Base-by-base conservation (phyloP, 2,113 vertebrate genomes). In the Thunnus maccoyii region DNA sequence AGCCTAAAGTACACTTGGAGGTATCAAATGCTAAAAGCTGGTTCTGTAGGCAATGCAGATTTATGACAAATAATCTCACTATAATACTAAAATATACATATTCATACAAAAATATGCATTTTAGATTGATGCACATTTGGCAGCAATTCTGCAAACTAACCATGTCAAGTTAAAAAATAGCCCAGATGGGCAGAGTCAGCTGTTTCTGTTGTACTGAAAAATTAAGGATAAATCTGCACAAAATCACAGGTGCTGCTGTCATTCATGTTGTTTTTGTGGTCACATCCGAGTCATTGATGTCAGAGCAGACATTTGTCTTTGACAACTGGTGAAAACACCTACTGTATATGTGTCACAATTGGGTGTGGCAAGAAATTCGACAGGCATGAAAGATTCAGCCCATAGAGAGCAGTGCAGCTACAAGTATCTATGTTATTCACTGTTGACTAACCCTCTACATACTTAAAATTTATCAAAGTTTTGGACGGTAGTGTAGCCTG, bases 71-170 rank as follows among this genome's bases (percentile, higher is more conserved):
- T 79, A 22, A 27, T 66, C 22, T 54, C 2, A 75, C 18, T 44
- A 3, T 61, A 67, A 52, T 44, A n/a, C 51, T 60, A 55, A 57
- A 70, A 86, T 76, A 18, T 10, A 80, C 51, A 83, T n/a, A 61
- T 47, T 68, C n/a, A 27, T 57, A 50, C 4, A 79, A 78, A 80
- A 81, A 82, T 70, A 82, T 50, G 72, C 18, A 30, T 69, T 61
- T 32, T 80, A 12, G 27, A 10, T 44, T 18, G 16, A 20, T 3
- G 6, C 55, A 56, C 22, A 44, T 41, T 13, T 58, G 69, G 16
- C 2, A 8, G 46, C 20, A 27, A 10, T 10, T 47, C n/a, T 18
- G 71, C 54, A 78, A 57, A 72, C 69, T 52, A 25, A 75, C 66
- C 51, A 17, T 51, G 36, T 56, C 30, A 1, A 48, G 27, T 30